phyloP scores from a whole-genome alignment of 2,888 invertebrate species.

The Nymphalis polychloros region DNA sequence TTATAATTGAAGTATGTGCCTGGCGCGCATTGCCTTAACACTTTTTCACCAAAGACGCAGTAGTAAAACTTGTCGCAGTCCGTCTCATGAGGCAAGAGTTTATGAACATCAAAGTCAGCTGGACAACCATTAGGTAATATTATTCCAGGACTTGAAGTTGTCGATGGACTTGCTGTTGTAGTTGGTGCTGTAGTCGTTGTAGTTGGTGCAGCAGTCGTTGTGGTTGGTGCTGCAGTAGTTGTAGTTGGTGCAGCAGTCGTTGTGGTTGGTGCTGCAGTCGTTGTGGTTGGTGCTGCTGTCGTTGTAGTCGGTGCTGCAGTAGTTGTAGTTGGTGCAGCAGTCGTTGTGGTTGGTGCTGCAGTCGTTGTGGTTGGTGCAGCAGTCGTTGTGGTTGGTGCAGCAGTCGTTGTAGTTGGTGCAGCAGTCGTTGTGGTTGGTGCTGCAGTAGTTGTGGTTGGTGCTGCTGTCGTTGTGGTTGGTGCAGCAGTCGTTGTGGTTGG shows the following conservation, averaged over 20 bases:
- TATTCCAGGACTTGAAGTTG: conserved; percentile 6
- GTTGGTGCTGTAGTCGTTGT: conserved; percentile 10
- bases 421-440: conserved; percentile 21
- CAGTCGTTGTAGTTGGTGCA: conserved; percentile 12
- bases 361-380: background rate
- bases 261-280: background rate
- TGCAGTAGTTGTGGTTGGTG: conserved; percentile 28
- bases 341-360: background rate
- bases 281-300: background rate
- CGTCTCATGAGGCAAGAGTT: conserved; percentile 53
- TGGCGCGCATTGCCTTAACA: conserved; percentile 45
- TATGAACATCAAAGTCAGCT: conserved; percentile 44
- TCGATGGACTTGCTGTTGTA: background rate
- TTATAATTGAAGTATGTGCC: conserved; percentile 53
- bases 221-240: background rate
- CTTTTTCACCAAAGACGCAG: conserved; percentile 51
- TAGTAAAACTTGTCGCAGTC: conserved; percentile 56
- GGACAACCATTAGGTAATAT: conserved; percentile 54
- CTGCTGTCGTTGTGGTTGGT: conserved; percentile 18
- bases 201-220: background rate
- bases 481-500: conserved; percentile 30
- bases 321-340: background rate
- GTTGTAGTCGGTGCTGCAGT: background rate
- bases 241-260: background rate
- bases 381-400: conserved; percentile 15